These are phyloP conservation scores for Hyaena hyaena DNA, from an alignment of 2,113 vertebrate genomes.

Conservation along the genomic window DNA sequence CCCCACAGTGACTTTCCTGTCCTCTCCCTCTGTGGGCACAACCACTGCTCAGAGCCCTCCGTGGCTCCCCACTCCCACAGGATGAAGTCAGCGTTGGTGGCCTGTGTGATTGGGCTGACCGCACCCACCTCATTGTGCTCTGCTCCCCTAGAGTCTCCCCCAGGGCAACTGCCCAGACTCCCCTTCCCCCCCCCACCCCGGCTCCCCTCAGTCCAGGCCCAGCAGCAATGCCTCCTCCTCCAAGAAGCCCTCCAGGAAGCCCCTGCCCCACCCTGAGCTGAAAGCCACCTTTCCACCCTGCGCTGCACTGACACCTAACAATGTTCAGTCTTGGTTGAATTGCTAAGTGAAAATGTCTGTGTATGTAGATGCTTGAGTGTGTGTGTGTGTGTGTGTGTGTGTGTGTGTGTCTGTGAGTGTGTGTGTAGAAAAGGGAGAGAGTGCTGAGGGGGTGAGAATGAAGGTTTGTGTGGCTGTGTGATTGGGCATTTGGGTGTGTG, in stretches of 20 bases:
- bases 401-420: neutral
- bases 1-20: neutral
- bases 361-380: neutral
- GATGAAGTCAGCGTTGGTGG: neutral
- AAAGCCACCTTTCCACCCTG: neutral
- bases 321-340: neutral
- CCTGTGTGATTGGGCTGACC: neutral
- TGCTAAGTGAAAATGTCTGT: neutral
- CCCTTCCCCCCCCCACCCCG: neutral
- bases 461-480: neutral
- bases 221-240: neutral
- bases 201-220: neutral
- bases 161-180: neutral
- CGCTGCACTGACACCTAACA: neutral
- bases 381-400: neutral
- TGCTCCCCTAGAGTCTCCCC: neutral
- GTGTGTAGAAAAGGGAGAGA: neutral
- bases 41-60: neutral
- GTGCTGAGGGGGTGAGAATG: neutral
- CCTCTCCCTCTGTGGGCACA: neutral
- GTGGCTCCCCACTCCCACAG: neutral
- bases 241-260: slow-evolving; percentile 48
- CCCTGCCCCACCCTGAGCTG: neutral
- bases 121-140: neutral
- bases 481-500: neutral